Evolutionary conservation across 2,113 vertebrate species (phyloP).

Genomic region (Lepus americanus): DNA sequence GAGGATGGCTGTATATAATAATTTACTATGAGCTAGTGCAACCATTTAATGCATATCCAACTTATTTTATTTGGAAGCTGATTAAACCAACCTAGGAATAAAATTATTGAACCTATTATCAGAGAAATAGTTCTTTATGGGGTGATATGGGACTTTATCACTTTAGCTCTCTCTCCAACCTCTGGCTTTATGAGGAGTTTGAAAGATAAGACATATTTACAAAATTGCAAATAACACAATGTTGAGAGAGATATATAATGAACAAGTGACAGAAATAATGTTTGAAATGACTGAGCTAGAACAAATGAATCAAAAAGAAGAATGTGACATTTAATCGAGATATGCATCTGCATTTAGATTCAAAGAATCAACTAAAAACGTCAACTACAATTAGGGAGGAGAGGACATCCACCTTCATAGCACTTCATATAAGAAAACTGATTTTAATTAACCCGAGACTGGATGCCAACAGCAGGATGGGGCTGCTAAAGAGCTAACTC

Average conservation of each 20-base stretch:
- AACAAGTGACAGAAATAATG: slow-evolving; percentile 79
- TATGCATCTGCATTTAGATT: slow-evolving; percentile 58
- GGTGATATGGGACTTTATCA: neutral
- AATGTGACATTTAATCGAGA: slow-evolving; percentile 66
- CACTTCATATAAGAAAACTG: neutral
- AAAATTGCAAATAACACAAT: slow-evolving; percentile 69
- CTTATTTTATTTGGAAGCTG: slow-evolving; percentile 39
- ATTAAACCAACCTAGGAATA: slow-evolving; percentile 45
- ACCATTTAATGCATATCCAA: slow-evolving; percentile 42
- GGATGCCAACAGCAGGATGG: neutral
- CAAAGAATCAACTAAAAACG: slow-evolving; percentile 67
- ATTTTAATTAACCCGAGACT: slow-evolving; percentile 55
- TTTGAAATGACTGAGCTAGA: slow-evolving; percentile 78
- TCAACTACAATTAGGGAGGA: slow-evolving; percentile 53
- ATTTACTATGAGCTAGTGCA: neutral
- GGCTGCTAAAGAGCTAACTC: neutral
- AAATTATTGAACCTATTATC: neutral
- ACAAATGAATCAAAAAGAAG: slow-evolving; percentile 70
- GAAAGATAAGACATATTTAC: slow-evolving; percentile 64
- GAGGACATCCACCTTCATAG: neutral
- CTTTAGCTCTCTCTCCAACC: neutral
- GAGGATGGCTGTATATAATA: neutral
- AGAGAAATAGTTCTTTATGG: neutral
- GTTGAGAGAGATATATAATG: slow-evolving; percentile 65
- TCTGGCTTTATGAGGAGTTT: slow-evolving; percentile 61